Evolutionary conservation across 2,113 vertebrate species (phyloP).

Genomic region (Epinephelus cyanopodus): DNA sequence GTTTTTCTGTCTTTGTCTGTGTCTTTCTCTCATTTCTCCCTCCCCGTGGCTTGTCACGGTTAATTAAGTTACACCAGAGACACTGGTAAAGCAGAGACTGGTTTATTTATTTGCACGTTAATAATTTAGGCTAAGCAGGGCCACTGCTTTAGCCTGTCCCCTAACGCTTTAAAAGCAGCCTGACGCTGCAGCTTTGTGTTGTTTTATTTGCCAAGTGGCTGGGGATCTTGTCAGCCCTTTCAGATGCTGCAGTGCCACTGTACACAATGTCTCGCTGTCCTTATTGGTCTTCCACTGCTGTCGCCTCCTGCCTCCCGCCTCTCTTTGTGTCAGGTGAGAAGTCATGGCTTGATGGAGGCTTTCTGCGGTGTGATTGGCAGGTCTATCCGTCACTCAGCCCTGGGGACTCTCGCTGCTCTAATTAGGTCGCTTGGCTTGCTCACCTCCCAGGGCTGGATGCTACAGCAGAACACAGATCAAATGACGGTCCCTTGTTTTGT

Average conservation of each 20-base stretch:
- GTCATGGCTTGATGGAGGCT: conserved; percentile 74
- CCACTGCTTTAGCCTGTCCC: conserved; percentile 63
- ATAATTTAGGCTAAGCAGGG: conserved; percentile 81
- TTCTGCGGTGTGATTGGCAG: conserved; percentile 81
- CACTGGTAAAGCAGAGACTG: conserved; percentile 73
- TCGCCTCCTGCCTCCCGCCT: conserved; percentile 37
- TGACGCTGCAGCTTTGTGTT: conserved; percentile 67
- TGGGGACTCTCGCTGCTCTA: conserved; percentile 80
- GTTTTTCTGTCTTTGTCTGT: conserved; percentile 68
- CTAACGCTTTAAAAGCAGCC: conserved; percentile 58
- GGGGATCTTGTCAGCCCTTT: conserved; percentile 55
- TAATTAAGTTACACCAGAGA: conserved; percentile 82
- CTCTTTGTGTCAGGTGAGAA: conserved; percentile 81
- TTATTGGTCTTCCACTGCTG: conserved; percentile 47
- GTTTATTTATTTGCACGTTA: conserved; percentile 84
- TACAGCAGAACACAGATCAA: conserved; percentile 79
- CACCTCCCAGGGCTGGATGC: conserved; percentile 81
- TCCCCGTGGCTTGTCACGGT: conserved; percentile 75
- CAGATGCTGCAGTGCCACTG: conserved; percentile 33
- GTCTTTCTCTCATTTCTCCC: conserved; percentile 56
- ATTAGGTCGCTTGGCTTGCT: conserved; percentile 83
- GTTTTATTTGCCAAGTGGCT: conserved; percentile 57
- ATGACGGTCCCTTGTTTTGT: conserved; percentile 80
- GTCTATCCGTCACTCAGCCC: conserved; percentile 85
- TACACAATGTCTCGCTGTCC: conserved; percentile 50